Base-by-base conservation (phyloP, 2,113 vertebrate species). In the Oreochromis aureus region DNA sequence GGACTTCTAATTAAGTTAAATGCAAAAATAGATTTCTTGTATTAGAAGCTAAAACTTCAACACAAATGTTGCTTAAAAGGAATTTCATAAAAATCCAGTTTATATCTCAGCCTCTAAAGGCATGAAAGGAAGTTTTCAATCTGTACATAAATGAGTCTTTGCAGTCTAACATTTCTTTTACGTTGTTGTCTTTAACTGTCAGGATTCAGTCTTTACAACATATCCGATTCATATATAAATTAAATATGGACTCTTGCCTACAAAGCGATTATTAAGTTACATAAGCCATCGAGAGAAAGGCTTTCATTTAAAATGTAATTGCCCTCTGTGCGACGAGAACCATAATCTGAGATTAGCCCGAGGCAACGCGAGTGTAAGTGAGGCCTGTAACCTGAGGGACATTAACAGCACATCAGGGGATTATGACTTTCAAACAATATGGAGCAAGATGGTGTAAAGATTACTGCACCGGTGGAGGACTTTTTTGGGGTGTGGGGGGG, bases 341-440 rank as follows among this genome's bases (percentile, higher is more conserved):
- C 83, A 85, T 95, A 93, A 96, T 95, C 94, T 95, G 92, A 95
- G 94, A 95, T 95, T 95, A 95, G 94, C 93, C 92, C 0, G 44
- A 92, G 95, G 95, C 93, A 85, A 84, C 89, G 84, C 44, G 85
- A 91, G 93, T 94, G 90, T 86, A 93, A 95, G 94, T 95, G 92
- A 83, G 91, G 89, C 54, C 82, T 78, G 46, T 94, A 95, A 94
- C 92, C 86, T 84, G 80, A 73, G 90, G 94, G 93, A 88, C 87
- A 93, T 91, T 91, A 87, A 76, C 54, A 81, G 83, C 80, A 90
- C 30, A 91, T 90, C 79, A 30, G 81, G 73, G 93, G 95, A 95
- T 95, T 94, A 94, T 85, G 41, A 51, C 44, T 83, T 73, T 86
- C 34, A 54, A 30, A 90, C 93, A 95, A 89, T 91, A 92, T 88